These are phyloP conservation scores for Zaprionus tsacasi DNA, from an alignment of 1,140 invertebrate genomes.

Conservation along the genomic window DNA sequence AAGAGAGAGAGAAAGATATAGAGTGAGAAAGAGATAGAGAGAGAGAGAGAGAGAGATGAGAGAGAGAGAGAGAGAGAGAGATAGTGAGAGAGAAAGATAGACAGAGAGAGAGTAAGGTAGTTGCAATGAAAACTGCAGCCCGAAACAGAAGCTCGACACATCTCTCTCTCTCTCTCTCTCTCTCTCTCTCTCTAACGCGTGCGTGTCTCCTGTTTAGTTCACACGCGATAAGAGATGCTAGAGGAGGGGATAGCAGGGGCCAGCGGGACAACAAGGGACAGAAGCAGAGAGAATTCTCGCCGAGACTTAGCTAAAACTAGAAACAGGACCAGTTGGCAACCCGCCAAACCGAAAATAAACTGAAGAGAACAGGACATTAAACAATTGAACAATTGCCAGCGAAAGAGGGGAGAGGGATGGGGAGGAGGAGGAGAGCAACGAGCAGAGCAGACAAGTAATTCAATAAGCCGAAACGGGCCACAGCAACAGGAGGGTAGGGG, in stretches of 20 bases:
- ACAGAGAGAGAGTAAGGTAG: not conserved
- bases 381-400: conserved; percentile 63
- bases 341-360: conserved; percentile 1
- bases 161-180: not conserved
- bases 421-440: conserved; percentile 14
- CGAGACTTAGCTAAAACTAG: conserved; percentile 6
- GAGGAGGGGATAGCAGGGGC: not conserved
- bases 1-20: too few relatives aligned
- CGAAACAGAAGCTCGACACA: not conserved
- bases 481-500: not conserved
- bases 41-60: too few relatives aligned
- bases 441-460: conserved; percentile 39
- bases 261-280: not conserved
- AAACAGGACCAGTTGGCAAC: conserved; percentile 31
- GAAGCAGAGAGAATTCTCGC: too few relatives aligned
- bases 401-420: conserved; percentile 10
- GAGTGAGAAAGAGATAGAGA: too few relatives aligned
- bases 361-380: conserved; percentile 63
- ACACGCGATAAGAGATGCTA: not conserved
- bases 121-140: not conserved
- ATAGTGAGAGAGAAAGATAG: not conserved
- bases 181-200: not conserved
- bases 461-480: conserved; percentile 47
- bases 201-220: not conserved
- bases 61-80: not conserved